Percentiles rank a stretch among this genome's conserved stretches.
Evolutionary conservation across 2,888 invertebrate species (phyloP).

Genomic region (Amiota mariae): DNA sequence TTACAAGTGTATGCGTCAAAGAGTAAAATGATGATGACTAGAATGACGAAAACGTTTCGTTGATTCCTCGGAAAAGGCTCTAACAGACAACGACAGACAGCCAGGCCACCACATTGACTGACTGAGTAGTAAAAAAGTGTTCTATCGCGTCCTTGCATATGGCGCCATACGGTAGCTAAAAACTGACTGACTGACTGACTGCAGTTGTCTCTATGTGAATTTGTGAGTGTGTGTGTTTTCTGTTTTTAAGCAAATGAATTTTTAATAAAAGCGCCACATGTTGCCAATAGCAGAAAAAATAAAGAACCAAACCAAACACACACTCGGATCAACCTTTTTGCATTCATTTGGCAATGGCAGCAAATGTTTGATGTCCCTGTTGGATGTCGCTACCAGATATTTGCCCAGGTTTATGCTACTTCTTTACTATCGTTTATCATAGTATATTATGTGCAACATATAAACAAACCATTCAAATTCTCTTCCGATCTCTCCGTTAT

Average conservation of each 20-base stretch:
- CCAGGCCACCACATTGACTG: background rate
- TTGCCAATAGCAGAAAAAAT: slow-evolving; percentile 55
- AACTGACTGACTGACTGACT: too few relatives aligned
- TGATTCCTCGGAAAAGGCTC: background rate
- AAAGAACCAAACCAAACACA: slow-evolving; percentile 46
- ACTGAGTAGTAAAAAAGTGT: too few relatives aligned
- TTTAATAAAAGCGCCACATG: slow-evolving; percentile 68
- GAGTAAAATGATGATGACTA: too few relatives aligned
- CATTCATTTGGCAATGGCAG: background rate
- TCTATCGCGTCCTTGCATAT: background rate
- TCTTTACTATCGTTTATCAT: background rate
- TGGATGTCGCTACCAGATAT: background rate
- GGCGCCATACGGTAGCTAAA: background rate
- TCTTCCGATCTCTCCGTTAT: background rate
- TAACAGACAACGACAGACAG: slow-evolving; percentile 43
- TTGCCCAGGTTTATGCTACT: background rate
- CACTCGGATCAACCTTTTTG: background rate
- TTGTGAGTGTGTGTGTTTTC: slow-evolving; percentile 23
- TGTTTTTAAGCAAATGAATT: slow-evolving; percentile 55
- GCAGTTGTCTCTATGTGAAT: background rate
- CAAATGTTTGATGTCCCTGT: slow-evolving; percentile 5
- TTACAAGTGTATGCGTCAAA: too few relatives aligned
- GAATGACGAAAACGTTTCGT: too few relatives aligned
- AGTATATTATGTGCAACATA: background rate
- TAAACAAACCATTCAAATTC: background rate